These are phyloP conservation scores for Adrianichthys oophorus DNA, from an alignment of 2,797 vertebrate species.

Conservation along the genomic window DNA sequence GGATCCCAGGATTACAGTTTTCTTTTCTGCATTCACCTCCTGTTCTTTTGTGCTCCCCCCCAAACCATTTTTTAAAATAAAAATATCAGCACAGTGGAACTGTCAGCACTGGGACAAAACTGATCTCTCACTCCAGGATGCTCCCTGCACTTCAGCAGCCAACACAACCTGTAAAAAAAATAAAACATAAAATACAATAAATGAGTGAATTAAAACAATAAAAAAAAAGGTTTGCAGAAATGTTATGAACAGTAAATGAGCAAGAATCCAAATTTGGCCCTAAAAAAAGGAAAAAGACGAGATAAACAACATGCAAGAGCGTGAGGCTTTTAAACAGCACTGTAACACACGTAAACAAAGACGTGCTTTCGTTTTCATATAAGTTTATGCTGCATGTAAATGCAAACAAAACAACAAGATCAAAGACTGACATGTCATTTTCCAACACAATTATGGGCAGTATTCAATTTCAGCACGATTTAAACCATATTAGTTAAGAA, in stretches of 20 bases:
- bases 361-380: constrained; percentile 17
- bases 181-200: not conserved
- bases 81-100: constrained; percentile 32
- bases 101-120: constrained; percentile 57
- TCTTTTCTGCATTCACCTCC: constrained; percentile 14
- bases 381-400: not conserved
- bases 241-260: not conserved
- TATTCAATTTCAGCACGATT: too few relatives aligned
- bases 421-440: too few relatives aligned
- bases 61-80: too few relatives aligned
- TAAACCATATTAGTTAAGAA: too few relatives aligned
- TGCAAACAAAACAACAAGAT: not conserved
- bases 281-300: not conserved
- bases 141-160: constrained; percentile 51
- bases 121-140: constrained; percentile 66
- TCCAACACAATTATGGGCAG: too few relatives aligned
- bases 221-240: constrained; percentile 13
- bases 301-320: not conserved
- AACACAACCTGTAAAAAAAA: constrained; percentile 62
- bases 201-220: constrained; percentile 8
- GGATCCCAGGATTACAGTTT: constrained; percentile 19
- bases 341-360: constrained; percentile 34
- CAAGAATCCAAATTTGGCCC: not conserved
- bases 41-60: constrained; percentile 7
- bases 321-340: not conserved